Base-by-base conservation (phyloP, 2,888 invertebrate species). In the Papilio protenor region DNA sequence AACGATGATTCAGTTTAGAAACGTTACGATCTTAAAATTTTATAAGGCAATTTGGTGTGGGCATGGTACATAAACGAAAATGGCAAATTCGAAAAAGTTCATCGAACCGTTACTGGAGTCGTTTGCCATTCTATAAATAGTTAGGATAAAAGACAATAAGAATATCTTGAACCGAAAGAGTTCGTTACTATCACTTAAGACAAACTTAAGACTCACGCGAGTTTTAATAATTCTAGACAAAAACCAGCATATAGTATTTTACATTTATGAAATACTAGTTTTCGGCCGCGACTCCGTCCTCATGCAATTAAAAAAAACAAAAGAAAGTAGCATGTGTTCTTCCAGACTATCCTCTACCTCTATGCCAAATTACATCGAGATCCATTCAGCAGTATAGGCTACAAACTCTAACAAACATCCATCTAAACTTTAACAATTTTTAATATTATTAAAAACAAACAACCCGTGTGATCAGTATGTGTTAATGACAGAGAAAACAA, bases 41-140 rank as follows among this genome's bases (percentile, higher is more conserved):
- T 78, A 81, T 81, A 85, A 87, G 85, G 84, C 81, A 83, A 84
- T 83, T 87, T 87, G 83, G 86, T 87, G 88, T 89, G 86, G 90
- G 88, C 85, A 85, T 83, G 82, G 80, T 83, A 84, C 85, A 84
- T 86, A 89, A 87, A 86, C 82, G 83, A 86, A 89, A 89, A 87
- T 87, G 84, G 88, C 86, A 84, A 87, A 86, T 84, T 85, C 85
- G 83, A 88, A 88, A 88, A 90, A 84, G 90, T 88, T 84, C 82
- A 81, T 77, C 82, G 84, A 82, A 81, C 91, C 90, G 90, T 91
- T 90, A 90, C 84, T 81, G 85, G 12, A 86, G 85, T 47, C 72
- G 52, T 52, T 52, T 81, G 82, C 81, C 81, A 81, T 81, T 83
- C 80, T 82, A 83, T 84, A 82, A 73, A 79, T 78, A 76, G 21